Conservation (phyloP, 2,797 vertebrate species). For the Rhinophrynus dorsalis region DNA sequence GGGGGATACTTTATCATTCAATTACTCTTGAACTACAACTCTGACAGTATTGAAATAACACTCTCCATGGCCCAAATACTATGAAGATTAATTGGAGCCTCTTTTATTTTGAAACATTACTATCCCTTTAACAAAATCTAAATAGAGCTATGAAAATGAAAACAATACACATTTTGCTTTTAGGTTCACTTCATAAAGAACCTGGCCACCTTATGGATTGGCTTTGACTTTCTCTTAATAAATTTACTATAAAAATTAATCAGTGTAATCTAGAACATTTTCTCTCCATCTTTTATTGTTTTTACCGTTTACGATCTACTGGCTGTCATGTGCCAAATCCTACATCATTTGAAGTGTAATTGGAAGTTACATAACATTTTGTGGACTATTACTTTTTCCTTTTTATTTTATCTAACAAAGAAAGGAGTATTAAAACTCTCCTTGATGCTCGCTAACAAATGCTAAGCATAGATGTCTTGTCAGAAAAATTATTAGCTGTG, state of each 20-base stretch:
- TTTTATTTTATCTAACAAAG: constrained; percentile 1
- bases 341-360: neutral
- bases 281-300: neutral
- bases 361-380: neutral
- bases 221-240: neutral
- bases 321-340: neutral
- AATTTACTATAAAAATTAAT: too few species aligned
- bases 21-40: too few species aligned
- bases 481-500: constrained; percentile 29
- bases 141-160: too few species aligned
- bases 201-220: too few species aligned
- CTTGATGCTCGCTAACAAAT: constrained; percentile 11
- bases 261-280: neutral
- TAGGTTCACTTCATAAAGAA: too few species aligned
- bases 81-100: too few species aligned
- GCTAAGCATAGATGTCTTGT: constrained; percentile 14
- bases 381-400: neutral
- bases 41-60: too few species aligned
- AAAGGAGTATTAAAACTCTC: neutral
- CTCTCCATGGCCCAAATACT: too few species aligned
- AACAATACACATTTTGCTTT: too few species aligned
- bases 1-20: too few species aligned
- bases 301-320: neutral
- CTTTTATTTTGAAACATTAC: too few species aligned
- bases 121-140: too few species aligned